These are phyloP conservation scores for Galeopsomyia nigrocyanea DNA, from an alignment of 2,888 invertebrate genomes.

Conservation along the genomic window DNA sequence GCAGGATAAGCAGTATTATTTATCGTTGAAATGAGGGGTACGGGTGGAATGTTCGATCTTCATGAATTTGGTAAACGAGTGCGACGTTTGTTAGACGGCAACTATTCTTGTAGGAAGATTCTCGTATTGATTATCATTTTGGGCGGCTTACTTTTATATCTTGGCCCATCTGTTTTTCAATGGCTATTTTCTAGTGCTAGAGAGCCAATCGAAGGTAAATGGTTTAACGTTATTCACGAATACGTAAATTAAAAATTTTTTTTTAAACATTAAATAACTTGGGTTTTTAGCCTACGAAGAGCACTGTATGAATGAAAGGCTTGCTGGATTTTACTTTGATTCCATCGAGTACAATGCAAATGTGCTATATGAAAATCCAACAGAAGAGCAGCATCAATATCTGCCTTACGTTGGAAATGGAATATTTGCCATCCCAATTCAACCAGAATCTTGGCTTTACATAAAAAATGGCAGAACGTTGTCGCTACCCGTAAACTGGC, in stretches of 20 bases:
- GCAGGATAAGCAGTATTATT: too few species aligned
- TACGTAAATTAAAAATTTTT: too few species aligned
- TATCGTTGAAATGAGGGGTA: constrained; percentile 49
- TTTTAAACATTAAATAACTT: too few species aligned
- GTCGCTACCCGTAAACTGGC: constrained; percentile 76
- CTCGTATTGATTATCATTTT: constrained; percentile 58
- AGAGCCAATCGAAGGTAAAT: constrained; percentile 65
- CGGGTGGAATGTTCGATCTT: constrained; percentile 60
- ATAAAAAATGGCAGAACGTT: constrained; percentile 78
- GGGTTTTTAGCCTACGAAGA: constrained; percentile 70
- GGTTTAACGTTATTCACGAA: not conserved
- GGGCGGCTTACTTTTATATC: constrained; percentile 72
- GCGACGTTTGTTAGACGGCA: constrained; percentile 59
- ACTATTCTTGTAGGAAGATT: constrained; percentile 63
- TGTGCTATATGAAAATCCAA: constrained; percentile 73
- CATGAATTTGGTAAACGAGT: constrained; percentile 62
- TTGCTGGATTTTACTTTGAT: constrained; percentile 75
- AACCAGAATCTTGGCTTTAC: constrained; percentile 76
- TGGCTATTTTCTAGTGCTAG: constrained; percentile 73
- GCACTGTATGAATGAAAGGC: constrained; percentile 77
- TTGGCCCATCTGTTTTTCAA: constrained; percentile 76
- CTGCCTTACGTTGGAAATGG: constrained; percentile 85
- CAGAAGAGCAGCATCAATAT: constrained; percentile 73
- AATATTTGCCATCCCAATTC: constrained; percentile 76
- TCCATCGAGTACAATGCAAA: constrained; percentile 78